Evolutionary conservation across 2,888 invertebrate genomes (phyloP).

Genomic region (Drosophila lutescens): DNA sequence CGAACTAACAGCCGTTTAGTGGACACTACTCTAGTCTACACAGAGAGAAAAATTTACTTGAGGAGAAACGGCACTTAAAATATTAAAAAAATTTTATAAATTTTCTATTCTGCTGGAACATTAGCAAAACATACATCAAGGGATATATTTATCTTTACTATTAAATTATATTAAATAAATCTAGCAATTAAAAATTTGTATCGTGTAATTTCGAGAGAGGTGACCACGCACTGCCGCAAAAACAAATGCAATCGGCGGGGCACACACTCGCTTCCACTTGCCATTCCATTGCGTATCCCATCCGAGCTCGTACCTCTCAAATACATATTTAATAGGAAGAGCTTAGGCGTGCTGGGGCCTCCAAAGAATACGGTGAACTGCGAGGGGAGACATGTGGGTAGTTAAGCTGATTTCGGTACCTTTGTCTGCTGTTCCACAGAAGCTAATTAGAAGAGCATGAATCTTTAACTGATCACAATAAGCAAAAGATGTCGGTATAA

Average conservation of each 20-base stretch:
- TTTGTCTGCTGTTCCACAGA: slow-evolving; percentile 21
- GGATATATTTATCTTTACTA: too few species aligned
- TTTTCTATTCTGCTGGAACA: too few species aligned
- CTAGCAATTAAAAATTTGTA: not conserved
- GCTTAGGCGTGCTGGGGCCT: slow-evolving; percentile 37
- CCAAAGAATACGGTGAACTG: not conserved
- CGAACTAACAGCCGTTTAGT: slow-evolving; percentile 75
- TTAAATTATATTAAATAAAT: too few species aligned
- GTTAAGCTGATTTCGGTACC: slow-evolving; percentile 45
- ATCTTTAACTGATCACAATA: slow-evolving; percentile 34
- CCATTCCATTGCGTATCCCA: slow-evolving; percentile 12
- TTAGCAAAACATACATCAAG: too few species aligned
- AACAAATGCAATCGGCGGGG: slow-evolving; percentile 61
- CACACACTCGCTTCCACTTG: not conserved
- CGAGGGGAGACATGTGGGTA: slow-evolving; percentile 15
- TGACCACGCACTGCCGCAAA: slow-evolving; percentile 43
- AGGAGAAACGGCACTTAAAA: too few species aligned
- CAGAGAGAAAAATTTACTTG: slow-evolving; percentile 1
- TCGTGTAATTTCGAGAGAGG: not conserved
- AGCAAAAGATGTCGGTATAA: not conserved
- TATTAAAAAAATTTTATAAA: too few species aligned
- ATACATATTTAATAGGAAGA: slow-evolving; percentile 50
- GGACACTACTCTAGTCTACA: slow-evolving; percentile 43
- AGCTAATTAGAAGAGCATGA: slow-evolving; percentile 42
- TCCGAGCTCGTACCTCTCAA: not conserved